A percentile compares a stretch with the other conserved stretches of the same genome.
phyloP scores from a whole-genome alignment of 2,113 vertebrate species.

The Caracal caracal region DNA sequence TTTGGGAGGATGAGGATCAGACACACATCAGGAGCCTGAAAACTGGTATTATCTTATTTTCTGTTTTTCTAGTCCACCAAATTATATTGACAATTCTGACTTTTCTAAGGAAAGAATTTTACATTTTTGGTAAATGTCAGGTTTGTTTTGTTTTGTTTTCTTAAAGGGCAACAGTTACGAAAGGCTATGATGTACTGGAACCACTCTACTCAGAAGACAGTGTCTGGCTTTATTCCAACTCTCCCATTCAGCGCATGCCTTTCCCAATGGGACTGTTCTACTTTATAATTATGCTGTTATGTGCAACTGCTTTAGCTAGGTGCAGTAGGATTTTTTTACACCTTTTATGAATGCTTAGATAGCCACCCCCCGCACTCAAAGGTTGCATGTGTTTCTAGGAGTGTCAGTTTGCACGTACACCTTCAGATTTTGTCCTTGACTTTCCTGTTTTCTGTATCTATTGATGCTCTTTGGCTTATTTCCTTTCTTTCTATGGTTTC shows the following conservation, averaged over 20 bases:
- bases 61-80: background rate
- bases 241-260: conserved; percentile 41
- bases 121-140: background rate
- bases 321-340: conserved; percentile 48
- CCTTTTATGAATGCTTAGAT: background rate
- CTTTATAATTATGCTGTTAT: conserved; percentile 60
- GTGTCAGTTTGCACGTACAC: background rate
- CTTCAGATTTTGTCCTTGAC: background rate
- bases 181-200: background rate
- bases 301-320: conserved; percentile 33
- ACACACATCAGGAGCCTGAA: background rate
- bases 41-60: background rate
- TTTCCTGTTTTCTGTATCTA: background rate
- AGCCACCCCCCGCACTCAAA: background rate
- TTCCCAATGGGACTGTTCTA: conserved; percentile 58
- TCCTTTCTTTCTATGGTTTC: background rate
- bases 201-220: background rate
- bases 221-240: conserved; percentile 45
- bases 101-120: conserved; percentile 28
- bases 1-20: background rate
- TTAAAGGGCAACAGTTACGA: background rate
- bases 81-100: background rate
- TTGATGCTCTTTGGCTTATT: background rate
- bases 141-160: background rate
- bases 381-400: background rate